These are phyloP conservation scores for Arge pagana DNA, from an alignment of 2,888 invertebrate species.

Conservation along the genomic window DNA sequence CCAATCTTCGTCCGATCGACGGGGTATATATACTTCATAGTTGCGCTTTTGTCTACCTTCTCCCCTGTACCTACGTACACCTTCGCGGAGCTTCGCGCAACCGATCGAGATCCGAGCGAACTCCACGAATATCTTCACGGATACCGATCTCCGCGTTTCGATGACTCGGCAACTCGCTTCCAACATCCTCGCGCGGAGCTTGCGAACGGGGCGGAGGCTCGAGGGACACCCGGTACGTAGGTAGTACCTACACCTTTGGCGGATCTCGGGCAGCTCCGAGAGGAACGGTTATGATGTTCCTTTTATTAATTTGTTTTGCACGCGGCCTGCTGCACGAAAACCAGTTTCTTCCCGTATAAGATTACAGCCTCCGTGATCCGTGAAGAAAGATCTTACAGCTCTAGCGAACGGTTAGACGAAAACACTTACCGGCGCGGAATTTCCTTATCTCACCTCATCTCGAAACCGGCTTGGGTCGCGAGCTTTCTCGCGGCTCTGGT, in stretches of 20 bases:
- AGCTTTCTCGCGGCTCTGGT: constrained; percentile 12
- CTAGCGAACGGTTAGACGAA: constrained; percentile 26
- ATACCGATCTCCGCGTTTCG: too few species aligned
- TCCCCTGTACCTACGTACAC: too few species aligned
- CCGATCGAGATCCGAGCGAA: too few species aligned
- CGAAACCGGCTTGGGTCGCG: constrained; percentile 28
- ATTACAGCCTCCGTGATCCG: constrained; percentile 19
- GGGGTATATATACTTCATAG: too few species aligned
- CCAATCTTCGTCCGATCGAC: neutral
- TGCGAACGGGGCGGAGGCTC: too few species aligned
- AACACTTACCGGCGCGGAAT: constrained; percentile 29
- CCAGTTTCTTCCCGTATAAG: constrained; percentile 42
- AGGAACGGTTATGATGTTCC: constrained; percentile 36
- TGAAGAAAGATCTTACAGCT: constrained; percentile 19
- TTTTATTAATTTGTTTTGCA: constrained; percentile 52
- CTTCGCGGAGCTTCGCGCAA: too few species aligned
- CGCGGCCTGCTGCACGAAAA: constrained; percentile 40
- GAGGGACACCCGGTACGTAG: constrained; percentile 8
- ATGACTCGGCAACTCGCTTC: neutral
- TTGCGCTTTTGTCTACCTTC: too few species aligned
- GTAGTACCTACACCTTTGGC: neutral
- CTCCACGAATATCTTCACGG: too few species aligned
- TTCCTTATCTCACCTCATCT: constrained; percentile 34
- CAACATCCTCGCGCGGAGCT: neutral
- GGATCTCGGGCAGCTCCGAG: constrained; percentile 19